Evolutionary conservation across 2,113 vertebrate species (phyloP), one percentile per base, ranked within the genome.

Genomic region (Pluvialis apricaria): DNA sequence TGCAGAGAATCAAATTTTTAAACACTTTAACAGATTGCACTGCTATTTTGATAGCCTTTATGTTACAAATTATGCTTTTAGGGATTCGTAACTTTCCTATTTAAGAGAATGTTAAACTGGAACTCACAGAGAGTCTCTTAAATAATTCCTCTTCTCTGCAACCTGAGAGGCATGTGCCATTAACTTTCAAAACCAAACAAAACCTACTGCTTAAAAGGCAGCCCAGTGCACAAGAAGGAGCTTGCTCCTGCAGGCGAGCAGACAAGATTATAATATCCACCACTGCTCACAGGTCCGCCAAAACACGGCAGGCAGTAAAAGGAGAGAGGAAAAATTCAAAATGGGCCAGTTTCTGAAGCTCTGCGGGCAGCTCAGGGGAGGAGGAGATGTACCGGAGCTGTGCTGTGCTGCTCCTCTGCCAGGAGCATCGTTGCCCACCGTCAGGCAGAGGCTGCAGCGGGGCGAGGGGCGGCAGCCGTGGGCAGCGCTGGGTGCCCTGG

Each of bases 1-100:
- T 86, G 82, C 87, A 92, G 44, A 44, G 26, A 92, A 95, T 92
- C 84, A 90, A 93, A 91, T 83, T 96, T 97, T 96, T 97, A 96
- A 96, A 95, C 89, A 88, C 94, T 96, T 93, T 95, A 94, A 92
- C 77, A 94, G 78, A 94, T 1, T 94, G 83, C 77, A 94, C 38
- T 60, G 70, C 81, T 92, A 92, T 80, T 94, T 69, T 92, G 49
- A 95, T 94, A 71, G 94, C 85, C 83, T 96, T 92, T 89, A 92
- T 72, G 52, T 88, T 92, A 96, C 83, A 31, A 96, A 95, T 65
- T 73, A 91, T 76, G 69, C 77, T 94, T 92, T 88, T 36, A 96
- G 52, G 83, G 90, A 96, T 96, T 86, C 31, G 9, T 93, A 94
- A 96, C 93, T 93, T 95, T 81, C 70, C 94, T 96, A 62, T 96